Conservation (phyloP, 2,113 vertebrate species). For the Balaeniceps rex region DNA sequence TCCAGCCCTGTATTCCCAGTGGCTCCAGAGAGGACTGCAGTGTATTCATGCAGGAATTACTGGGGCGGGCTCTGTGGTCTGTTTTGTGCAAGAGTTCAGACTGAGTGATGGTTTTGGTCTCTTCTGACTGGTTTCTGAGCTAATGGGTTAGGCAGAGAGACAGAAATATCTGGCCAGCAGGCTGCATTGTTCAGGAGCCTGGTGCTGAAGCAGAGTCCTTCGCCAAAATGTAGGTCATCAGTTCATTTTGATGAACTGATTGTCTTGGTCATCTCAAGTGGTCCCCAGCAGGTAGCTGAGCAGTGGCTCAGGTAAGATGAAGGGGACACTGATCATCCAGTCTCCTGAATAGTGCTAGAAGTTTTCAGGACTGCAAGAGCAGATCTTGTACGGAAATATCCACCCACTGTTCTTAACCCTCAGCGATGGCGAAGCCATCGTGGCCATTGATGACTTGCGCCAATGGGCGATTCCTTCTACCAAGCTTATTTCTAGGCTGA, state of each 20-base stretch:
- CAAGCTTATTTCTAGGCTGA: not conserved
- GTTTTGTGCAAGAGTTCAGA: conserved; percentile 39
- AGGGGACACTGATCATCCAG: not conserved
- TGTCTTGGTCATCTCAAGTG: not conserved
- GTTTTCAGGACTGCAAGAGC: not conserved
- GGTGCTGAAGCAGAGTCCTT: not conserved
- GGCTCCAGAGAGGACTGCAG: conserved; percentile 4
- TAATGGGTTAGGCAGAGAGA: not conserved
- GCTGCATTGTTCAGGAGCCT: not conserved
- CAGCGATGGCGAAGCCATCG: not conserved
- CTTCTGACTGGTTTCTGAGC: conserved; percentile 9
- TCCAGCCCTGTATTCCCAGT: conserved; percentile 29
- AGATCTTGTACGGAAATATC: not conserved
- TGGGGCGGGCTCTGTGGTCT: not conserved
- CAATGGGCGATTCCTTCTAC: not conserved
- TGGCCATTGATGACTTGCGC: not conserved
- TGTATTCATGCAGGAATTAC: conserved; percentile 33
- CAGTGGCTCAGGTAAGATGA: not conserved
- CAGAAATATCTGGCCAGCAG: not conserved
- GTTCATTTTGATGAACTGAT: not conserved
- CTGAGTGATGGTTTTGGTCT: not conserved
- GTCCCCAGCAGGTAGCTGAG: not conserved
- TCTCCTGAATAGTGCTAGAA: not conserved
- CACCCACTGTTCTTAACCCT: not conserved
- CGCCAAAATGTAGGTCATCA: not conserved